A percentile compares a stretch with the other conserved stretches of the same genome.
phyloP scores from a whole-genome alignment of 2,888 invertebrate genomes.

The Dicranocentrus wangi region DNA sequence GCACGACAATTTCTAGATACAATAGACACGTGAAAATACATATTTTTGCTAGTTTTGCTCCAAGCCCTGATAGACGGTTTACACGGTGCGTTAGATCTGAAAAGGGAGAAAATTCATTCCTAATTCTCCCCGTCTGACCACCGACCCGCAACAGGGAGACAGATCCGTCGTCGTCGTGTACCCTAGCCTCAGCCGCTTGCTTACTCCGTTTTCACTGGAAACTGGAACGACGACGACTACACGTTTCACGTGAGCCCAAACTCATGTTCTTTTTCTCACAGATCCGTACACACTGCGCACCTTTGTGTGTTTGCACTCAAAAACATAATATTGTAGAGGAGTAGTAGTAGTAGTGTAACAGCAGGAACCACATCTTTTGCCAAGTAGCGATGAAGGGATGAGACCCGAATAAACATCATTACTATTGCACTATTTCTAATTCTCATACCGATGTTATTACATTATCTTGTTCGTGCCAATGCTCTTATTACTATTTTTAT shows the following conservation, averaged over 20 bases:
- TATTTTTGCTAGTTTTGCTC: conserved; percentile 13
- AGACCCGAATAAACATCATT: conserved; percentile 55
- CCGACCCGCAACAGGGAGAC: conserved; percentile 52
- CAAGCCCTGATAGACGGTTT: conserved; percentile 32
- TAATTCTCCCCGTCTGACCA: conserved; percentile 51
- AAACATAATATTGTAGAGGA: neutral
- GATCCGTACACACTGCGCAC: no score
- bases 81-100: conserved; percentile 51
- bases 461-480: conserved; percentile 49
- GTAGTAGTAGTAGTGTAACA: conserved; percentile 23
- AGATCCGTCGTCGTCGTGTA: conserved; percentile 14
- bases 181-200: neutral
- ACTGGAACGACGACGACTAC: neutral
- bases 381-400: conserved; percentile 38
- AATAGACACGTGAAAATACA: no score
- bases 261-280: no score
- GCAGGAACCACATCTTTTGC: conserved; percentile 50
- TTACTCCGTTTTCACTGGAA: conserved; percentile 2
- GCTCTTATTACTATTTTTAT: conserved; percentile 53
- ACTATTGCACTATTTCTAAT: conserved; percentile 54
- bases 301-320: no score
- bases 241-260: no score
- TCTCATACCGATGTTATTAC: conserved; percentile 56
- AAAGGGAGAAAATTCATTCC: conserved; percentile 52
- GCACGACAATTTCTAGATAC: no score